Evolutionary conservation across 2,888 invertebrate species (phyloP).

Genomic region (Drosophila niveifrons): DNA sequence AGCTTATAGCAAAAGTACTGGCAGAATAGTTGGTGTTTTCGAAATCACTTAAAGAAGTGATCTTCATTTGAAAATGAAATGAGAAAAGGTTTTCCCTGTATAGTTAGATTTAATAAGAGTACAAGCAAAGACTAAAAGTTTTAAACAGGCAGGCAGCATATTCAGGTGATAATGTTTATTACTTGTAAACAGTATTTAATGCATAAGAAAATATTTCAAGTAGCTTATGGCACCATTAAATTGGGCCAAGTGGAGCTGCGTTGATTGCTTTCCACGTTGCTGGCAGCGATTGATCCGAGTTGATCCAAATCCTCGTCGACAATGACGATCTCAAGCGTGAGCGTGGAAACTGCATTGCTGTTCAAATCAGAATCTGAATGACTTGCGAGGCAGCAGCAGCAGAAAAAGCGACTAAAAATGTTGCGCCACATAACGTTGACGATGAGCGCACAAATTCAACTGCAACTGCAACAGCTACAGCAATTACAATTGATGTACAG

Average conservation of each 20-base stretch:
- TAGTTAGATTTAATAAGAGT: too few relatives aligned
- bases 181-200: not conserved
- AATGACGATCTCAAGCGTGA: constrained; percentile 36
- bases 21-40: too few relatives aligned
- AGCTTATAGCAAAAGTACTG: too few relatives aligned
- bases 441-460: constrained; percentile 16
- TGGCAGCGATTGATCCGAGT: not conserved
- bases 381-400: constrained; percentile 14
- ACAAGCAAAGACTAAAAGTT: too few relatives aligned
- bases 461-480: constrained; percentile 18
- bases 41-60: too few relatives aligned
- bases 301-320: constrained; percentile 27
- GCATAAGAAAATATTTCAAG: too few relatives aligned
- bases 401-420: constrained; percentile 1
- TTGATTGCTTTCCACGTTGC: not conserved
- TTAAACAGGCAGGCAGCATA: too few relatives aligned
- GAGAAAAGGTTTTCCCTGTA: too few relatives aligned
- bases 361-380: not conserved
- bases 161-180: too few relatives aligned
- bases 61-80: too few relatives aligned
- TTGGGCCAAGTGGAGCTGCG: constrained; percentile 18
- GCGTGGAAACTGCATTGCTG: constrained; percentile 1
- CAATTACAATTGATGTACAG: not conserved
- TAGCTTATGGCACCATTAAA: constrained; percentile 24
- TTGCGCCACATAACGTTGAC: constrained; percentile 32